These are phyloP conservation scores for Platycheirus albimanus DNA, from an alignment of 2,888 invertebrate genomes.

Conservation along the genomic window DNA sequence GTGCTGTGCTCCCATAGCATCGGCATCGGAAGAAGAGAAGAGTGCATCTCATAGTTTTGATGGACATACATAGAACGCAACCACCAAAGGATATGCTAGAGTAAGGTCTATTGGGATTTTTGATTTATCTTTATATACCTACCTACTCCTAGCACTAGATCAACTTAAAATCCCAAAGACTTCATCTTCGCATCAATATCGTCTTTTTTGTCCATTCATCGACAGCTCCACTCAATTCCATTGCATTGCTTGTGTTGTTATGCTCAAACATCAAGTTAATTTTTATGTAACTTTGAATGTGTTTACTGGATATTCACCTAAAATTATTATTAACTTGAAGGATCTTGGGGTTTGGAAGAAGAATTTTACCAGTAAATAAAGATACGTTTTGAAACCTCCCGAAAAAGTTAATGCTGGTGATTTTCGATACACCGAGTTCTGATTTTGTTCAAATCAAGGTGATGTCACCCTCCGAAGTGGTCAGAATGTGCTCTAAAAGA, in stretches of 20 bases:
- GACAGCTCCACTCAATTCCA: slow-evolving; percentile 16
- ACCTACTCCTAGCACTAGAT: neutral
- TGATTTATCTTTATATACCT: slow-evolving; percentile 13
- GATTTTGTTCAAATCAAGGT: no score
- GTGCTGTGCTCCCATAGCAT: no score
- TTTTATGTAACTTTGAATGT: slow-evolving; percentile 33
- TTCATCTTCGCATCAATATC: slow-evolving; percentile 8
- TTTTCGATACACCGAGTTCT: no score
- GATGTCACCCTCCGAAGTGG: no score
- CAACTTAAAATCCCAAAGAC: slow-evolving; percentile 5
- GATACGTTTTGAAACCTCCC: no score
- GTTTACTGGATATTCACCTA: slow-evolving; percentile 56
- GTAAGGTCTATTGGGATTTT: slow-evolving; percentile 16
- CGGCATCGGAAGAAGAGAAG: neutral
- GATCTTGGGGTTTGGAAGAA: neutral
- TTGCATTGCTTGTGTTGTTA: neutral
- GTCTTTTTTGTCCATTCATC: slow-evolving; percentile 5
- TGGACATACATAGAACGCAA: slow-evolving; percentile 17
- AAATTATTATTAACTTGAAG: slow-evolving; percentile 61
- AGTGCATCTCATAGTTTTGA: slow-evolving; percentile 49
- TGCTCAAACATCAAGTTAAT: slow-evolving; percentile 31
- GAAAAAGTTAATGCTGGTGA: no score
- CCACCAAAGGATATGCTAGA: slow-evolving; percentile 20
- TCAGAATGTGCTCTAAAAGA: no score
- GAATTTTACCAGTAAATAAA: neutral